Percentiles rank a stretch among this genome's conserved stretches.
Conservation (phyloP, 2,113 vertebrate species). For the Anolis carolinensis region DNA sequence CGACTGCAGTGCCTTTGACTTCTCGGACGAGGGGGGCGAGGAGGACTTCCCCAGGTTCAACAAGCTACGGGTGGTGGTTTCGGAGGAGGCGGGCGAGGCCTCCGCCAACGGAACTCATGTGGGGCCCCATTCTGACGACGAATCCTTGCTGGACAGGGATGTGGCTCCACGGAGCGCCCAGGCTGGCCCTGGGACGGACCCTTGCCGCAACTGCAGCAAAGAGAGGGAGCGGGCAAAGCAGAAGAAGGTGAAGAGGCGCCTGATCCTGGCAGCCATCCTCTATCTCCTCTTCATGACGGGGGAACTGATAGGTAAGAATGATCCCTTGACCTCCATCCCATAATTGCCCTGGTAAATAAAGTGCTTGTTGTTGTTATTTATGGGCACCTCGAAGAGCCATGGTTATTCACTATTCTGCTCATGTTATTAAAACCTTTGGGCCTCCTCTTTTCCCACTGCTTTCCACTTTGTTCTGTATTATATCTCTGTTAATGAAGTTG, state of each 20-base stretch:
- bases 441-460: too few relatives aligned
- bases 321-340: not conserved
- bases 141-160: slow-evolving; percentile 83
- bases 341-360: not conserved
- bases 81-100: slow-evolving; percentile 78
- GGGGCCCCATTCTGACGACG: slow-evolving; percentile 81
- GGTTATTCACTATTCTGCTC: too few relatives aligned
- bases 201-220: slow-evolving; percentile 82
- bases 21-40: slow-evolving; percentile 85
- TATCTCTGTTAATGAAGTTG: too few relatives aligned
- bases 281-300: slow-evolving; percentile 94
- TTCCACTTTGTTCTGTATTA: too few relatives aligned
- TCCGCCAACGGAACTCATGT: slow-evolving; percentile 76
- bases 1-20: slow-evolving; percentile 88
- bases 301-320: slow-evolving; percentile 90
- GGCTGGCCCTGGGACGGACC: slow-evolving; percentile 72
- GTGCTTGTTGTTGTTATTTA: too few relatives aligned
- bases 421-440: too few relatives aligned
- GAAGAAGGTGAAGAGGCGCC: slow-evolving; percentile 82
- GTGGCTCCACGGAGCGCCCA: slow-evolving; percentile 58
- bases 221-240: slow-evolving; percentile 78
- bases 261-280: slow-evolving; percentile 84
- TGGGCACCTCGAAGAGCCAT: too few relatives aligned
- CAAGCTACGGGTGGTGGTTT: slow-evolving; percentile 89
- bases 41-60: slow-evolving; percentile 82